phyloP scores from a whole-genome alignment of 2,797 vertebrate genomes.

The Jordanella pulchra region DNA sequence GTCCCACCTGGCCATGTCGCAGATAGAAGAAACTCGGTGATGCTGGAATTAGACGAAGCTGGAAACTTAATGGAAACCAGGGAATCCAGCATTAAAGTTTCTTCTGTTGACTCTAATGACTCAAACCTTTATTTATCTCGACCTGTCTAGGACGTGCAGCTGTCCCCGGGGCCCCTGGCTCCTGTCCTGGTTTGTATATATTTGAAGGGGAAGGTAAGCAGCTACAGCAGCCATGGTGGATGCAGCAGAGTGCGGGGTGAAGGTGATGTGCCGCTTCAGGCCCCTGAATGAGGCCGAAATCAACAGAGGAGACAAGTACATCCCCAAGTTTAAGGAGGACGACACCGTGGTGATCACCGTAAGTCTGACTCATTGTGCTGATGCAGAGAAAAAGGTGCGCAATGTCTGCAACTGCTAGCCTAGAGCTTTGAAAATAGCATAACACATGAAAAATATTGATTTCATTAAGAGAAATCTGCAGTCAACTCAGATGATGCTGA shows the following conservation, averaged over 20 bases:
- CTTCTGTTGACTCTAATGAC: not conserved
- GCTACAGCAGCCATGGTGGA: conserved; percentile 78
- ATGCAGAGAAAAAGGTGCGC: not conserved
- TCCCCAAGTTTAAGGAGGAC: conserved; percentile 94
- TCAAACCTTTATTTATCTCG: not conserved
- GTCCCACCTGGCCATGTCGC: conserved; percentile 43
- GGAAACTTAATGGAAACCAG: conserved; percentile 1
- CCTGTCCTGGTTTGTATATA: not conserved
- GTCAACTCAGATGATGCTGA: too few species aligned
- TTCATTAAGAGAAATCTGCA: too few species aligned
- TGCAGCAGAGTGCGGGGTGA: conserved; percentile 93
- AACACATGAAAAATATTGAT: too few species aligned
- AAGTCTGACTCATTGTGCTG: conserved; percentile 56
- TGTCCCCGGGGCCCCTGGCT: not conserved
- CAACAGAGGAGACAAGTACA: conserved; percentile 90
- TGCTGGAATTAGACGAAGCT: conserved; percentile 68
- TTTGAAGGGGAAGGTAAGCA: not conserved
- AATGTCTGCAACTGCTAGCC: not conserved
- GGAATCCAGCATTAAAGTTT: too few species aligned
- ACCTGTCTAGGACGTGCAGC: not conserved
- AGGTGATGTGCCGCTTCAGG: conserved; percentile 95
- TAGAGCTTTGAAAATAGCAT: too few species aligned
- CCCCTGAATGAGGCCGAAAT: conserved; percentile 91
- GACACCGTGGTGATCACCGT: conserved; percentile 91
- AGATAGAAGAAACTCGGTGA: conserved; percentile 21